phyloP scores from a whole-genome alignment of 2,888 invertebrate species.

The Eumerus sabulonum region DNA sequence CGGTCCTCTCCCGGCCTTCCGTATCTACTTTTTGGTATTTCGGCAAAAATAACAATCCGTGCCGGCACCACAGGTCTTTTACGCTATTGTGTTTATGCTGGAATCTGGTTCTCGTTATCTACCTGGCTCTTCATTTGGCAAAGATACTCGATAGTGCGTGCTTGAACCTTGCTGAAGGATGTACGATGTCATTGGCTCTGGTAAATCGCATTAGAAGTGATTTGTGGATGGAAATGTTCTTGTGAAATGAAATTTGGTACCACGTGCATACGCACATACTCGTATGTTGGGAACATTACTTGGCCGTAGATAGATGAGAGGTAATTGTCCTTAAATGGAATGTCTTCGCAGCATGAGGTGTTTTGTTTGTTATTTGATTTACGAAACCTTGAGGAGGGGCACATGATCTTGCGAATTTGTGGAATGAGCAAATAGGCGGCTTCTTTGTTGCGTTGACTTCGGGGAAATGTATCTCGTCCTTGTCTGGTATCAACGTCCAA shows the following conservation, averaged over 20 bases:
- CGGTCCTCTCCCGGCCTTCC: too few species aligned
- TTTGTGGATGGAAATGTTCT: slow-evolving; percentile 21
- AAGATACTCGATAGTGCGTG: neutral
- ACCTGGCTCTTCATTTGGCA: slow-evolving; percentile 30
- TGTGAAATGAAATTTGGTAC: slow-evolving; percentile 1
- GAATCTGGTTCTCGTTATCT: slow-evolving; percentile 16
- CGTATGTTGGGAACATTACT: neutral
- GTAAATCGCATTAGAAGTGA: slow-evolving; percentile 12
- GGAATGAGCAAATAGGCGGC: too few species aligned
- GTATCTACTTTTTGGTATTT: neutral
- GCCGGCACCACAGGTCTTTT: slow-evolving; percentile 9
- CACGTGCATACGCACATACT: slow-evolving; percentile 2
- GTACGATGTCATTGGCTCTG: slow-evolving; percentile 16
- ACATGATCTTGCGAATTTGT: too few species aligned
- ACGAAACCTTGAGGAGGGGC: neutral
- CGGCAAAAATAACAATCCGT: slow-evolving; percentile 15
- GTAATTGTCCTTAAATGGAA: slow-evolving; percentile 25
- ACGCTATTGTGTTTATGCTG: slow-evolving; percentile 18
- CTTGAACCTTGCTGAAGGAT: slow-evolving; percentile 31
- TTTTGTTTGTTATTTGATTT: slow-evolving; percentile 7
- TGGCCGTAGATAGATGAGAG: neutral
- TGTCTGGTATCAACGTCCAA: too few species aligned
- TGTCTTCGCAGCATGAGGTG: slow-evolving; percentile 9
- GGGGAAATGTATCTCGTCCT: too few species aligned
- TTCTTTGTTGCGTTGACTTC: too few species aligned